A percentile compares a stretch with the other conserved stretches of the same genome.
These are phyloP conservation scores for Petrocephalus zakoni DNA, from an alignment of 2,113 vertebrate species.

Conservation along the genomic window DNA sequence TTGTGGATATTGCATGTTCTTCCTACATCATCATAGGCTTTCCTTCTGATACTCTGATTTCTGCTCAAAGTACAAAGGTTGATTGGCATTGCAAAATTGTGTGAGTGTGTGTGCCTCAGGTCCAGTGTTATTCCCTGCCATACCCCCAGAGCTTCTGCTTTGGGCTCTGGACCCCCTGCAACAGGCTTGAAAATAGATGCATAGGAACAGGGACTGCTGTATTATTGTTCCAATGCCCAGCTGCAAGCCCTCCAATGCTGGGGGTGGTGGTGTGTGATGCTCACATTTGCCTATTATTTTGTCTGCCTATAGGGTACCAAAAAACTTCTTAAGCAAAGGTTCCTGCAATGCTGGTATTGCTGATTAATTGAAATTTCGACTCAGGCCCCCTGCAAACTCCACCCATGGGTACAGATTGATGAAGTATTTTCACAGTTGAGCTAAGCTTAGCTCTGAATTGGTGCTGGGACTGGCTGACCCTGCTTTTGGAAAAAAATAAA, in stretches of 20 bases:
- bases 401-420: background rate
- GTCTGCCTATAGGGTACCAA: background rate
- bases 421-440: background rate
- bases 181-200: background rate
- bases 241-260: background rate
- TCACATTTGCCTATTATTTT: background rate
- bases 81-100: background rate
- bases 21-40: background rate
- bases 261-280: background rate
- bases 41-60: background rate
- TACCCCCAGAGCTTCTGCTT: background rate
- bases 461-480: background rate
- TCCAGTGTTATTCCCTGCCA: background rate
- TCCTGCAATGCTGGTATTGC: background rate
- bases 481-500: background rate
- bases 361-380: background rate
- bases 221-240: background rate
- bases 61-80: background rate
- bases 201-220: background rate
- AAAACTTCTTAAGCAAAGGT: background rate
- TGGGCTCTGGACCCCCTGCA: background rate
- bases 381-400: background rate
- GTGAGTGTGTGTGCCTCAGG: background rate
- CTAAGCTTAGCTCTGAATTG: background rate
- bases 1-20: background rate